phyloP scores from a whole-genome alignment of 2,113 vertebrate genomes.

The Hydropotes inermis region DNA sequence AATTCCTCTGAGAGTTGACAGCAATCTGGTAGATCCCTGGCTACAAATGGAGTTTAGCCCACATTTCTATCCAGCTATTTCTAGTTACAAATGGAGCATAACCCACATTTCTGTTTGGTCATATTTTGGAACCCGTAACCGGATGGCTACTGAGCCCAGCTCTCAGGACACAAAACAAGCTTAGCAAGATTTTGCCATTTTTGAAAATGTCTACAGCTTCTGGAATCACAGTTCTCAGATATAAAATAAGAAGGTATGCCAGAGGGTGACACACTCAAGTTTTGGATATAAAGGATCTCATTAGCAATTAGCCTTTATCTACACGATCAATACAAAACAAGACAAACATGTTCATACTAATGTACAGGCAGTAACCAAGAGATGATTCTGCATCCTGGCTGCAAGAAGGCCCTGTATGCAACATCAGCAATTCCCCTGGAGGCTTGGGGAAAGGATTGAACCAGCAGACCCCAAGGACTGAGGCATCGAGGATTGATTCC shows the following conservation, averaged over 20 bases:
- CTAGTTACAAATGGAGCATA: neutral
- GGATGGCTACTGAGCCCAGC: neutral
- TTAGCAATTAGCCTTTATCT: neutral
- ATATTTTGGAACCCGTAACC: neutral
- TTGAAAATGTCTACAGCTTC: neutral
- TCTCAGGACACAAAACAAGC: neutral
- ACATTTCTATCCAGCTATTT: neutral
- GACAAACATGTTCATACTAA: neutral
- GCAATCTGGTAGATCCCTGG: neutral
- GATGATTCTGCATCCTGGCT: neutral
- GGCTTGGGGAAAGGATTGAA: neutral
- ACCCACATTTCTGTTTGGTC: neutral
- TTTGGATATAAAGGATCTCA: neutral
- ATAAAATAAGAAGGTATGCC: neutral
- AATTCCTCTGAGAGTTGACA: neutral
- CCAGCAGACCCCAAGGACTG: neutral
- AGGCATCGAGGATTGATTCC: neutral
- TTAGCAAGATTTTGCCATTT: neutral
- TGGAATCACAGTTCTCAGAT: neutral
- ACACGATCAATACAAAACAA: neutral
- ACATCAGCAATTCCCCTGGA: neutral
- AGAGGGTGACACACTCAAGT: neutral
- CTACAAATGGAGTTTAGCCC: neutral
- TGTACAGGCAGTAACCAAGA: neutral
- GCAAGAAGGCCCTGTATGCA: neutral